These are phyloP conservation scores for Branchinecta lindahli DNA, from an alignment of 1,140 invertebrate genomes.

Conservation along the genomic window DNA sequence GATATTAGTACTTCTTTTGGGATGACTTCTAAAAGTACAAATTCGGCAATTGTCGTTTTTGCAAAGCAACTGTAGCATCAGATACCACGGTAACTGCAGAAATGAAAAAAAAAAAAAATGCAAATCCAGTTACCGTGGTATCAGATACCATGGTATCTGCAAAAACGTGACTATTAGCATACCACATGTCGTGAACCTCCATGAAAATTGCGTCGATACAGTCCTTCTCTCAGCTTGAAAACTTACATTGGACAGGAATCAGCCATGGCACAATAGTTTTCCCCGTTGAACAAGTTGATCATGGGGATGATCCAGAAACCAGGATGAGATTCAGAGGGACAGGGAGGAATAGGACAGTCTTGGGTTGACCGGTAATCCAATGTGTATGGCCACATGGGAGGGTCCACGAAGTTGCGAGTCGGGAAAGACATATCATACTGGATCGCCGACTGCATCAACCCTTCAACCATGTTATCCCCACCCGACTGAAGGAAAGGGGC, in stretches of 20 bases:
- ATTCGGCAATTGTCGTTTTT: no score
- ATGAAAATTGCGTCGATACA: no score
- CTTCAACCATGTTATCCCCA: conserved; percentile 39
- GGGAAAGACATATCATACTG: conserved; percentile 48
- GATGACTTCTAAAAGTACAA: no score
- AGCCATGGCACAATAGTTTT: conserved; percentile 41
- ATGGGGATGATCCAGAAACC: conserved; percentile 47
- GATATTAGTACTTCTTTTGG: no score
- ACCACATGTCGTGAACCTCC: no score
- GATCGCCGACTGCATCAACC: conserved; percentile 35
- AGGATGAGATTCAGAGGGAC: conserved; percentile 43
- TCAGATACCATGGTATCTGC: no score
- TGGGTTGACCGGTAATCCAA: conserved; percentile 42
- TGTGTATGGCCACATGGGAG: conserved; percentile 52
- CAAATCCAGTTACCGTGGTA: no score
- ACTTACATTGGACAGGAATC: conserved; percentile 39
- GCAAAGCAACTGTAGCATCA: no score
- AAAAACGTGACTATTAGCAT: no score
- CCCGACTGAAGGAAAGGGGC: conserved; percentile 48
- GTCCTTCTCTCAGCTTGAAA: not conserved
- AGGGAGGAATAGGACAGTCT: conserved; percentile 45
- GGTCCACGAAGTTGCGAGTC: conserved; percentile 36
- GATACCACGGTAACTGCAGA: no score
- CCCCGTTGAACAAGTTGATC: conserved; percentile 39
- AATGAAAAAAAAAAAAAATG: no score